Conservation (phyloP, 2,888 invertebrate species). For the Charanyca ferruginea region DNA sequence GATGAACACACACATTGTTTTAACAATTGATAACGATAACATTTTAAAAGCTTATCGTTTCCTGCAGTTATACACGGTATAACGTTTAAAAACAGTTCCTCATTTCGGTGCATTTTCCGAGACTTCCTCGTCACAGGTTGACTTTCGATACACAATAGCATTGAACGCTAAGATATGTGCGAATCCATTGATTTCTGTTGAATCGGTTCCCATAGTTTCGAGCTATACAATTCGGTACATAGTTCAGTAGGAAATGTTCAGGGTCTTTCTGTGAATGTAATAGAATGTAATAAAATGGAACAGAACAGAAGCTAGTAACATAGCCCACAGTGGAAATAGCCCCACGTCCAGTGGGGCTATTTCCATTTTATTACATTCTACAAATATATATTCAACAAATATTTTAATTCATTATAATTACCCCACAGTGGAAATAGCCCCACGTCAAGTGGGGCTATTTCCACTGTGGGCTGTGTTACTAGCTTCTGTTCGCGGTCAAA, state of each 20-base stretch:
- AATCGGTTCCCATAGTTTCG: conserved; percentile 32
- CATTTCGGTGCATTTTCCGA: conserved; percentile 34
- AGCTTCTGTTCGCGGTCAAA: too few species aligned
- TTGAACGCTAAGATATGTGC: conserved; percentile 47
- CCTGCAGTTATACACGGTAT: conserved; percentile 22
- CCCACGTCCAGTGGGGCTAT: too few species aligned
- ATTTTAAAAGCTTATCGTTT: conserved; percentile 21
- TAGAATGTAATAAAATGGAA: background rate
- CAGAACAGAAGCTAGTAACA: too few species aligned
- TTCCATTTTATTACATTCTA: too few species aligned
- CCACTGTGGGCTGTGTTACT: too few species aligned
- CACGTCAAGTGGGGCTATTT: too few species aligned
- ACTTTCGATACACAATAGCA: conserved; percentile 43
- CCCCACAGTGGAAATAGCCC: too few species aligned
- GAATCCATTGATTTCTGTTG: conserved; percentile 35
- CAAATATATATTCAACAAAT: too few species aligned
- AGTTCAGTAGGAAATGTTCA: background rate
- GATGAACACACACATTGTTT: background rate
- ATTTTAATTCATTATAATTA: too few species aligned
- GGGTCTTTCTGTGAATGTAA: background rate
- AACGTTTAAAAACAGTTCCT: conserved; percentile 35
- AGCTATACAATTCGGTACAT: conserved; percentile 22
- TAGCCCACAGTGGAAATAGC: too few species aligned
- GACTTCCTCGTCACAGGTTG: conserved; percentile 40
- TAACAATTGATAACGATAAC: background rate